A percentile compares a stretch with the other conserved stretches of the same genome.
These are phyloP conservation scores for Lepus timidus DNA, from an alignment of 2,113 vertebrate species.

Conservation along the genomic window DNA sequence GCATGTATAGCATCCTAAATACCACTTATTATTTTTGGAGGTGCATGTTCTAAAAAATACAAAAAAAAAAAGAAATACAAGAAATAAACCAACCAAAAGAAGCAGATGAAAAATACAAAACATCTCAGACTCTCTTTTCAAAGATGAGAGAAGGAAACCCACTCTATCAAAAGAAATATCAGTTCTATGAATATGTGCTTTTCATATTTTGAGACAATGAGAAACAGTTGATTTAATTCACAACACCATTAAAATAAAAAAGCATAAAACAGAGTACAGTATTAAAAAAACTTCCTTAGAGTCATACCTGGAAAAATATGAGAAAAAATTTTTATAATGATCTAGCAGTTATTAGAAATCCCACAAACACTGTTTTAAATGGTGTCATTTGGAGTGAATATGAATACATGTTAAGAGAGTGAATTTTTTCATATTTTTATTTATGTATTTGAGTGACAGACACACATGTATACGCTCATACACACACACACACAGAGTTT, in stretches of 20 bases:
- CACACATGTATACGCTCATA: too few relatives aligned
- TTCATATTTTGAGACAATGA: not conserved
- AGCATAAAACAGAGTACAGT: not conserved
- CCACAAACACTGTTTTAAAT: not conserved
- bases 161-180: not conserved
- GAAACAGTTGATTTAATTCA: conserved; percentile 27
- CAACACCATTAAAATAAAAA: conserved; percentile 1
- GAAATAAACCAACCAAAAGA: not conserved
- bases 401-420: conserved; percentile 16
- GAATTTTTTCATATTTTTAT: not conserved
- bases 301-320: not conserved
- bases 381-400: not conserved
- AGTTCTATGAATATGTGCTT: not conserved
- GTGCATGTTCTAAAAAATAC: not conserved
- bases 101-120: not conserved
- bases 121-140: conserved; percentile 20
- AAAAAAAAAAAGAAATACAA: not conserved
- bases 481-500: too few relatives aligned
- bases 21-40: not conserved
- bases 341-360: not conserved
- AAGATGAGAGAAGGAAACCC: not conserved
- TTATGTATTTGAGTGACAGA: too few relatives aligned
- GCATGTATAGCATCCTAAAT: not conserved
- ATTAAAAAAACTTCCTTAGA: not conserved
- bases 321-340: not conserved